These are phyloP conservation scores for Pangasianodon gigas DNA, from an alignment of 2,113 vertebrate species.

Conservation along the genomic window DNA sequence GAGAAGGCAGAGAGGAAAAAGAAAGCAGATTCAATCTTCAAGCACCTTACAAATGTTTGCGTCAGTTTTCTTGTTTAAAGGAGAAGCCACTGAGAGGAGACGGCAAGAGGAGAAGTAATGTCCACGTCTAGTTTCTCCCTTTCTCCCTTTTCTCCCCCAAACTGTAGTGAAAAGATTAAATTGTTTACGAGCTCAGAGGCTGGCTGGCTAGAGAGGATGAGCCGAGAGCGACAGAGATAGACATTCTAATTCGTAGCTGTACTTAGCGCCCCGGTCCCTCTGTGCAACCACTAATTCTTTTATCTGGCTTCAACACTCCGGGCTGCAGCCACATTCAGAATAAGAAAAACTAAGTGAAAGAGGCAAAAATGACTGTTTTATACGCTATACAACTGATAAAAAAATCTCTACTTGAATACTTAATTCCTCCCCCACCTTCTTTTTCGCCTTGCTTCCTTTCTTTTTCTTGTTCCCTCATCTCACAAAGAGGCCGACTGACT, in stretches of 20 bases:
- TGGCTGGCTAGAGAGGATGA: conserved; percentile 87
- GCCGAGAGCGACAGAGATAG: conserved; percentile 95
- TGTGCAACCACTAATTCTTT: conserved; percentile 97
- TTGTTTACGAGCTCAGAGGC: conserved; percentile 95
- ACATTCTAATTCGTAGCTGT: conserved; percentile 95
- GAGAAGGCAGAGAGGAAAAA: conserved; percentile 59
- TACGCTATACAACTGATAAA: conserved; percentile 87
- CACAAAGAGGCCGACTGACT: conserved; percentile 88
- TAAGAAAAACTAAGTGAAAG: conserved; percentile 77
- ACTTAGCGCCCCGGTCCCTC: conserved; percentile 84
- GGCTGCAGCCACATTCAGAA: conserved; percentile 92
- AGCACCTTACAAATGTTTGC: conserved; percentile 78
- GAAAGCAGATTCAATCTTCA: conserved; percentile 78
- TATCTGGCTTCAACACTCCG: conserved; percentile 99
- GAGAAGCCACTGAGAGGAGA: conserved; percentile 65
- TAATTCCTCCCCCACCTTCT: conserved; percentile 80
- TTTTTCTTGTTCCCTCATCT: conserved; percentile 57
- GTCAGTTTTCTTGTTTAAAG: conserved; percentile 78
- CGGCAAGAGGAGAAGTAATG: conserved; percentile 58
- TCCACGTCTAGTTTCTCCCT: conserved; percentile 58
- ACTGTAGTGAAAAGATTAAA: conserved; percentile 98
- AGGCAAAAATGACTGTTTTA: conserved; percentile 87
- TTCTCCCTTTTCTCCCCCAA: conserved; percentile 77
- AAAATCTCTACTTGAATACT: conserved; percentile 92
- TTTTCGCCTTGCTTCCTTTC: conserved; percentile 29